Conservation (phyloP, 2,797 vertebrate genomes). For the Potorous gilbertii region DNA sequence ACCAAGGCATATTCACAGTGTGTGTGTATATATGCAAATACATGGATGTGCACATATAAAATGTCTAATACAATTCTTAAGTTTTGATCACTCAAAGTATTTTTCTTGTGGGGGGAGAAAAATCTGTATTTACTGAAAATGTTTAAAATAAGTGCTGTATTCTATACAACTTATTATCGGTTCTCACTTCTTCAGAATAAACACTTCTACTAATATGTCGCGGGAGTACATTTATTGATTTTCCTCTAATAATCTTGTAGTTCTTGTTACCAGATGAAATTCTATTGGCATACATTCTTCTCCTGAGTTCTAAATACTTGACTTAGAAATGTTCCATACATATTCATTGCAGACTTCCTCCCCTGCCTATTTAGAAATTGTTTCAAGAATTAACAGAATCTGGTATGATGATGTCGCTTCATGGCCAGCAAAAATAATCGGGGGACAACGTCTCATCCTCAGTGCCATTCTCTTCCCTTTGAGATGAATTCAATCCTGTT, state of each 20-base stretch:
- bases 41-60: conserved; percentile 21
- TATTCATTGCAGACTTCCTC: background rate
- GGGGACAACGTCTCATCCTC: background rate
- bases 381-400: background rate
- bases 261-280: background rate
- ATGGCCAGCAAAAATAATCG: background rate
- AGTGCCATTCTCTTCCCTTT: background rate
- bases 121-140: conserved; percentile 69
- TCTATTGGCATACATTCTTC: background rate
- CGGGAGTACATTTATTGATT: conserved; percentile 9
- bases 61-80: conserved; percentile 43
- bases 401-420: background rate
- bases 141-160: conserved; percentile 67
- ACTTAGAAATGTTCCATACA: background rate
- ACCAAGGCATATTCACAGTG: background rate
- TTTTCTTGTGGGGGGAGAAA: conserved; percentile 61
- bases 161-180: conserved; percentile 44
- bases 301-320: background rate
- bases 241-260: background rate
- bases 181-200: conserved; percentile 78
- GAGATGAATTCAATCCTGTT: background rate
- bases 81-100: conserved; percentile 61
- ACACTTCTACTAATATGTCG: conserved; percentile 60
- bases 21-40: conserved; percentile 14
- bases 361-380: background rate